A percentile compares a stretch with the other conserved stretches of the same genome.
phyloP scores from a whole-genome alignment of 2,888 invertebrate genomes.

The Charanyca ferruginea region DNA sequence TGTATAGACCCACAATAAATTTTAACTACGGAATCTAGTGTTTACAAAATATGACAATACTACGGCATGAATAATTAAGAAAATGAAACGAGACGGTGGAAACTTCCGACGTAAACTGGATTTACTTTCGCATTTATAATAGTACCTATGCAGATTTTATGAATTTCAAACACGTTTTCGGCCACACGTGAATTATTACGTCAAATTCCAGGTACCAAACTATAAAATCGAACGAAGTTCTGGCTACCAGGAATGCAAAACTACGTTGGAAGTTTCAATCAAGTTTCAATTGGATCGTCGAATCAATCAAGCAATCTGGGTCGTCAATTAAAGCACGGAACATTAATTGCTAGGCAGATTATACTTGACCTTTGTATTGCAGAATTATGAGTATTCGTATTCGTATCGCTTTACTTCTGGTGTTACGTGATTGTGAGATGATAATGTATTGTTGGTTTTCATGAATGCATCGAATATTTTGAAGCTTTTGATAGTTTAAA shows the following conservation, averaged over 20 bases:
- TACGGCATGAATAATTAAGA: background rate
- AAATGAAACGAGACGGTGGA: background rate
- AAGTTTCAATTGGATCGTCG: conserved; percentile 58
- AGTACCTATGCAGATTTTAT: conserved; percentile 1
- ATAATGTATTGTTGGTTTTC: conserved; percentile 1
- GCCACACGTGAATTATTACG: background rate
- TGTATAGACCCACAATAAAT: background rate
- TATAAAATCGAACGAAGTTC: conserved; percentile 3
- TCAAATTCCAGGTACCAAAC: background rate
- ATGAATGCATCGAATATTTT: too few species aligned
- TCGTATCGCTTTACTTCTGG: conserved; percentile 38
- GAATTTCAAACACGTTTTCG: conserved; percentile 7
- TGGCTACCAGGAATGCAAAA: conserved; percentile 28
- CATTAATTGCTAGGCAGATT: conserved; percentile 60
- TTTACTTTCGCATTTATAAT: conserved; percentile 5
- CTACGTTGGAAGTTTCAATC: conserved; percentile 49
- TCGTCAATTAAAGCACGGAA: conserved; percentile 57
- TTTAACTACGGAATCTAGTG: background rate
- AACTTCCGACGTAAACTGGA: background rate
- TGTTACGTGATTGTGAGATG: conserved; percentile 4
- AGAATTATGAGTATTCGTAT: conserved; percentile 43
- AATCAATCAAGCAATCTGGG: conserved; percentile 61
- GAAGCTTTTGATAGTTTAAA: too few species aligned
- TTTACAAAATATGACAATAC: background rate
- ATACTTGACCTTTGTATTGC: conserved; percentile 59